phyloP scores from a whole-genome alignment of 1,140 invertebrate genomes.

The Apolygus lucorum region DNA sequence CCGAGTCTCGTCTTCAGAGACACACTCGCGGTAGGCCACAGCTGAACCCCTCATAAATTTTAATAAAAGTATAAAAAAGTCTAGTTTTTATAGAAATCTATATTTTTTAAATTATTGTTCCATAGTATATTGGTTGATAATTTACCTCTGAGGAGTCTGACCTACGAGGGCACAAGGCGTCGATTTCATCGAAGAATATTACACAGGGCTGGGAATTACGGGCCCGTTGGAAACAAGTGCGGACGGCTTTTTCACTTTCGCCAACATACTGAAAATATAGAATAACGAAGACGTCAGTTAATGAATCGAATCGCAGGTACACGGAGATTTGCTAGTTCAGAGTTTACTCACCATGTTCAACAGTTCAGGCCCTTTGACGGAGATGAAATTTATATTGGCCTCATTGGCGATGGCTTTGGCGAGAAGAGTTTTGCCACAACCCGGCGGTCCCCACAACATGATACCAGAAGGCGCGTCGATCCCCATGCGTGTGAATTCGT shows the following conservation, averaged over 20 bases:
- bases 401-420: slow-evolving; percentile 95
- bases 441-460: slow-evolving; percentile 88
- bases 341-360: slow-evolving; percentile 72
- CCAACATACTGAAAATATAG: slow-evolving; percentile 78
- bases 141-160: slow-evolving; percentile 57
- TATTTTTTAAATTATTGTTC: too few species aligned
- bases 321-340: background rate
- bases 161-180: slow-evolving; percentile 88
- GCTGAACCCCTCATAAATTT: too few species aligned
- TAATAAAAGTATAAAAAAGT: too few species aligned
- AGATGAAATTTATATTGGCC: slow-evolving; percentile 93
- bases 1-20: too few species aligned
- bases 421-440: slow-evolving; percentile 83
- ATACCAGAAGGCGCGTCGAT: slow-evolving; percentile 75
- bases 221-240: slow-evolving; percentile 89
- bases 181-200: slow-evolving; percentile 99
- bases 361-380: slow-evolving; percentile 93
- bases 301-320: background rate
- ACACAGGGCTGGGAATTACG: slow-evolving; percentile 93
- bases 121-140: too few species aligned
- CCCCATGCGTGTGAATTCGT: slow-evolving; percentile 67
- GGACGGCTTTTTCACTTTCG: slow-evolving; percentile 93
- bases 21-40: too few species aligned
- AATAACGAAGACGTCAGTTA: background rate
- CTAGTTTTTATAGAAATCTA: too few species aligned